These are phyloP conservation scores for Oxycera nigricornis DNA, from an alignment of 2,888 invertebrate species.

Conservation along the genomic window DNA sequence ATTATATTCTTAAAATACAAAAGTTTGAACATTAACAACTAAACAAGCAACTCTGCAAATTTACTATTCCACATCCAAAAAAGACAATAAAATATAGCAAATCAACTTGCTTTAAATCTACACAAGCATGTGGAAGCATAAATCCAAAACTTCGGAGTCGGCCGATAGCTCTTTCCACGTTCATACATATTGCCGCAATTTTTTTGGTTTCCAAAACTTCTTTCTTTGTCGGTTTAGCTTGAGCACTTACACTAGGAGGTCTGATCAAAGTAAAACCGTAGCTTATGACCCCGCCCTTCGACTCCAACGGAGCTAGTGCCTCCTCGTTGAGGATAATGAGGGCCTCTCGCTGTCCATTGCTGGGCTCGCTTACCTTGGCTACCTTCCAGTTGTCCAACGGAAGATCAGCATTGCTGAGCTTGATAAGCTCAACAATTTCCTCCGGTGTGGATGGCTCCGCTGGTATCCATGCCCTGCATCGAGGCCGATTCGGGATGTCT, in stretches of 20 bases:
- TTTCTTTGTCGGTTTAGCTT: not conserved
- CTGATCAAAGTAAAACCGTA: not conserved
- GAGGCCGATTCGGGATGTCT: too few species aligned
- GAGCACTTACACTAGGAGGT: too few species aligned
- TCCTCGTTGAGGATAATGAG: not conserved
- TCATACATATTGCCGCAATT: not conserved
- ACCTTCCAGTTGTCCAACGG: not conserved
- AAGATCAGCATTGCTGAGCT: not conserved
- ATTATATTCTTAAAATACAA: not conserved
- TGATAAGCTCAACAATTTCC: not conserved
- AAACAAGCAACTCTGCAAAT: not conserved
- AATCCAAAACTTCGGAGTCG: not conserved
- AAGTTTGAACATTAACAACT: not conserved
- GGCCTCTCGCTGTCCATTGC: not conserved
- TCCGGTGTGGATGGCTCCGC: not conserved
- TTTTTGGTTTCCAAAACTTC: conserved; percentile 1
- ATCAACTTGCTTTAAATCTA: not conserved
- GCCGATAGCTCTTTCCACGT: not conserved
- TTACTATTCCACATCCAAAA: not conserved
- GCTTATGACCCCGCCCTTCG: too few species aligned
- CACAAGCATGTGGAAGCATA: not conserved
- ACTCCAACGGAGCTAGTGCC: too few species aligned
- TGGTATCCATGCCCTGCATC: too few species aligned
- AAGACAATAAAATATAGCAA: not conserved
- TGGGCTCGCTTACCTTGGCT: not conserved